A percentile compares a stretch with the other conserved stretches of the same genome.
phyloP scores from a whole-genome alignment of 2,888 invertebrate genomes.

The Yponomeuta plumbellus region DNA sequence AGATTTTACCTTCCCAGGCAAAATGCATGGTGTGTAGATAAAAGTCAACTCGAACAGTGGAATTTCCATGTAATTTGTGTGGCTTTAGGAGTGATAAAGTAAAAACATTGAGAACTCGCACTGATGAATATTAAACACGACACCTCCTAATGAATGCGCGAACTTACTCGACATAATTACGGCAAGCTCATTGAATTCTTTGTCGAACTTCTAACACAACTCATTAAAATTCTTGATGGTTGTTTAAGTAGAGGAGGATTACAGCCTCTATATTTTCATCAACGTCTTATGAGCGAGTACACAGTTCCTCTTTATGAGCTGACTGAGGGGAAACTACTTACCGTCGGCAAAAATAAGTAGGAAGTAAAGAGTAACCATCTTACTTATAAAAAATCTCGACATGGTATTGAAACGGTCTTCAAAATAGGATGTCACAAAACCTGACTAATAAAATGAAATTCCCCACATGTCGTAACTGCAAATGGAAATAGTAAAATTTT shows the following conservation, averaged over 20 bases:
- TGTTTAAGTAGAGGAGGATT: constrained; percentile 27
- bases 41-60: constrained; percentile 23
- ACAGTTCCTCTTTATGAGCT: not conserved
- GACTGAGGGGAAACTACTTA: not conserved
- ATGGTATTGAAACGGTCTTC: too few species aligned
- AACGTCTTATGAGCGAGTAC: not conserved
- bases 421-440: too few species aligned
- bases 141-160: constrained; percentile 54
- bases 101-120: constrained; percentile 40
- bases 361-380: too few species aligned
- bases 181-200: constrained; percentile 60
- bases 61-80: constrained; percentile 62
- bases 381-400: too few species aligned
- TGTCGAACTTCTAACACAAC: constrained; percentile 39
- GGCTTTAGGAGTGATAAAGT: constrained; percentile 42
- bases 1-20: not conserved
- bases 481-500: too few species aligned
- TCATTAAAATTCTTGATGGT: constrained; percentile 50
- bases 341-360: too few species aligned
- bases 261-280: constrained; percentile 9
- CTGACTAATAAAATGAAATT: too few species aligned
- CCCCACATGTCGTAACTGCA: too few species aligned
- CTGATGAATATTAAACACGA: constrained; percentile 65
- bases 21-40: not conserved
- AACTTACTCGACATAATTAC: constrained; percentile 62